Evolutionary conservation across 2,113 vertebrate genomes (phyloP), one percentile per base, ranked within the genome.

Genomic region (Psettodes erumei): DNA sequence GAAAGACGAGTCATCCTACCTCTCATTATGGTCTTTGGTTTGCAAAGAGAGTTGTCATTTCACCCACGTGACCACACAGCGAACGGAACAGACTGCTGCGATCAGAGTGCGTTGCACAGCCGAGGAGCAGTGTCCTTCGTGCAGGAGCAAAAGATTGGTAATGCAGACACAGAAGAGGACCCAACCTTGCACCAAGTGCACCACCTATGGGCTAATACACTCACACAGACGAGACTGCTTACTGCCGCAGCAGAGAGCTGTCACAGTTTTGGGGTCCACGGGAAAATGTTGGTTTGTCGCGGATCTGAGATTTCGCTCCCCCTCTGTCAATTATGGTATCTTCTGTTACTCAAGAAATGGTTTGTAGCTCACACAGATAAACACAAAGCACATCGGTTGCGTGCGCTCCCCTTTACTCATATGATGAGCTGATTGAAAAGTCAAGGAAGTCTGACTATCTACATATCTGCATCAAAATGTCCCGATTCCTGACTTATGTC

Each of bases 1-100:
- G 74, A 77, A 82, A 83, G 68, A 85, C 77, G n/a, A 65, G 66
- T 89, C 87, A 86, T 89, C 84, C 89, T 91, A 92, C 90, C 92
- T 91, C 91, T 90, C 89, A 89, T 91, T 65, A 76, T 47, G 77
- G 80, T 83, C 87, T 84, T 86, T 75, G 59, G 66, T 86, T 75
- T 86, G 80, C 61, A 76, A 70, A 66, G 58, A 66, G 58, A 51
- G 18, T 87, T 75, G 77, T 83, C 70, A 76, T 89, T 83, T 86
- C 66, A 84, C 37, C 28, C 59, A 10, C 50, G 77, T 76, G 65
- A 33, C 65, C 6, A 58, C 12, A 19, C 48, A 11, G 48, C 45
- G 32, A 18, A 40, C 30, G 65, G 23, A 67, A 50, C 0, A 19
- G 55, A 73, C 66, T 3, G 42, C 78, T 77, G 40, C 33, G 1